Conservation (phyloP, 2,888 invertebrate species). For the Ceraclea dissimilis region DNA sequence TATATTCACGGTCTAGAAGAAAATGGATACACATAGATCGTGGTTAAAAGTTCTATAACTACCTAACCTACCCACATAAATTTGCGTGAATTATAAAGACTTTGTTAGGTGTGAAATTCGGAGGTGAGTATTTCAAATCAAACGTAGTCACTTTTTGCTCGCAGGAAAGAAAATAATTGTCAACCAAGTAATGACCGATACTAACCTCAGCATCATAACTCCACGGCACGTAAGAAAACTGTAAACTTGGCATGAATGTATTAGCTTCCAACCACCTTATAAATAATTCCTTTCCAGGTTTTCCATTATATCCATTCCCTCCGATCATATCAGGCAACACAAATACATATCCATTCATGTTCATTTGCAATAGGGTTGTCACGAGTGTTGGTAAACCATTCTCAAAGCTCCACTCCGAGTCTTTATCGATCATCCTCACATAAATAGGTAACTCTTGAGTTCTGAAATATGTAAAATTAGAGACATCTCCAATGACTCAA, state of each 20-base stretch:
- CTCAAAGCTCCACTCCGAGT: conserved; percentile 54
- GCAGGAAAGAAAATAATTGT: no score
- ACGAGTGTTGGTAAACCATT: conserved; percentile 63
- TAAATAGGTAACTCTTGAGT: conserved; percentile 61
- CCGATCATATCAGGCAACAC: conserved; percentile 75
- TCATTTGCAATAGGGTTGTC: conserved; percentile 46
- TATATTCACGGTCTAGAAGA: conserved; percentile 46
- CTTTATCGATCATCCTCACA: conserved; percentile 67
- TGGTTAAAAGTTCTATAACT: neutral
- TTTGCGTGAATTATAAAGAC: no score
- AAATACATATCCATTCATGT: conserved; percentile 44
- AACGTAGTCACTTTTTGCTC: no score
- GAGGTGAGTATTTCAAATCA: no score
- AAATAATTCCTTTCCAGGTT: conserved; percentile 52
- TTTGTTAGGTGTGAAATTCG: no score
- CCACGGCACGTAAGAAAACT: conserved; percentile 75
- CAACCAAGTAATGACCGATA: no score
- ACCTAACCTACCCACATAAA: no score
- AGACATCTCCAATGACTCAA: no score
- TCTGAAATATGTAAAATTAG: conserved; percentile 29
- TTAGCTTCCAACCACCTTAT: conserved; percentile 70
- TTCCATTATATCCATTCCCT: conserved; percentile 51
- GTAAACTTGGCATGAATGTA: conserved; percentile 68
- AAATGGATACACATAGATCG: no score
- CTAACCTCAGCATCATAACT: conserved; percentile 50